These are phyloP conservation scores for Atta texana DNA, from an alignment of 1,140 invertebrate species.

Conservation along the genomic window DNA sequence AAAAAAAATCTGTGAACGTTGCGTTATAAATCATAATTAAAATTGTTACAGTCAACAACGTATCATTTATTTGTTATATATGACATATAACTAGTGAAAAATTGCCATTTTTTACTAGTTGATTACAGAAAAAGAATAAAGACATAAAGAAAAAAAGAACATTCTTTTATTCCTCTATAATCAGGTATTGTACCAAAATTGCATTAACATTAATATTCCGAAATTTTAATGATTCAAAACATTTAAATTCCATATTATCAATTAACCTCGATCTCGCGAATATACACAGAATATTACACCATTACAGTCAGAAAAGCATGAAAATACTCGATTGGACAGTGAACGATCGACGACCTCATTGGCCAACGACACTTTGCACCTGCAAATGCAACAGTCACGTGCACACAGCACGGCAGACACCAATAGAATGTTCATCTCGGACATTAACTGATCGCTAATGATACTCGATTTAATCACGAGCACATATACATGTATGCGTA, in stretches of 20 bases:
- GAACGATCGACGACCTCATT: conserved; percentile 71
- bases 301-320: conserved; percentile 16
- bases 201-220: too few relatives aligned
- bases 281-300: neutral
- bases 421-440: conserved; percentile 25
- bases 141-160: too few relatives aligned
- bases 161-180: too few relatives aligned
- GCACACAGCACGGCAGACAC: neutral
- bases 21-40: neutral
- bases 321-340: conserved; percentile 69
- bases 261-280: conserved; percentile 73
- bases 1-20: neutral
- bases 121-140: too few relatives aligned
- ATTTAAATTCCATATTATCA: conserved; percentile 38
- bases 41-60: neutral
- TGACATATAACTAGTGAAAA: too few relatives aligned
- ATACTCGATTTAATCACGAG: conserved; percentile 42
- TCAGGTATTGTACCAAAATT: too few relatives aligned
- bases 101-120: too few relatives aligned
- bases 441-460: conserved; percentile 47
- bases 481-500: neutral
- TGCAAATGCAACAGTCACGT: conserved; percentile 51
- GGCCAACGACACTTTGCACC: conserved; percentile 28
- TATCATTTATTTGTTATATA: too few relatives aligned
- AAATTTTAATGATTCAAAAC: too few relatives aligned